A percentile compares a stretch with the other conserved stretches of the same genome.
Conservation (phyloP, 2,113 vertebrate species). For the Apaloderma vittatum region DNA sequence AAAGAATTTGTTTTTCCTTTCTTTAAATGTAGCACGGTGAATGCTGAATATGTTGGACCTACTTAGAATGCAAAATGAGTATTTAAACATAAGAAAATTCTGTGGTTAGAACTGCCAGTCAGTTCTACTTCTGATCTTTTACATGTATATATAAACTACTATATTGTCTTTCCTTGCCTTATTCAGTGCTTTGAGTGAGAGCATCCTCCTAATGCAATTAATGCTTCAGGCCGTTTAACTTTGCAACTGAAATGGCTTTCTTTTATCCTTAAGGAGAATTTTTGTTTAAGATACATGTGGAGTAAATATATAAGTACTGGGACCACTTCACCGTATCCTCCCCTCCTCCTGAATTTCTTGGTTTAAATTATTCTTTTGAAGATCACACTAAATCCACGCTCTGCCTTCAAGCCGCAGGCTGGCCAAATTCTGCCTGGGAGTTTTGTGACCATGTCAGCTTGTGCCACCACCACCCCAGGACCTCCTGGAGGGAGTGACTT, state of each 20-base stretch:
- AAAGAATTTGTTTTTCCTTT: not conserved
- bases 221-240: not conserved
- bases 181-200: not conserved
- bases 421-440: not conserved
- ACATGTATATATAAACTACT: not conserved
- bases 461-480: too few species aligned
- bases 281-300: not conserved
- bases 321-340: not conserved
- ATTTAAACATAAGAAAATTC: not conserved
- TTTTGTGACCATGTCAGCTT: fast-evolving
- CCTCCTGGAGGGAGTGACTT: not conserved
- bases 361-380: not conserved
- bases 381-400: not conserved
- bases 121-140: not conserved
- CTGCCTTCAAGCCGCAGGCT: not conserved
- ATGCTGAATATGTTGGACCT: not conserved
- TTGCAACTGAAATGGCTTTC: not conserved
- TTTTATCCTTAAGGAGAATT: not conserved
- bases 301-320: not conserved
- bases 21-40: not conserved
- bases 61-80: not conserved
- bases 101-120: not conserved
- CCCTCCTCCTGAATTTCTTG: not conserved
- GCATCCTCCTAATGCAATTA: not conserved
- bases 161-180: not conserved